Evolutionary conservation across 2,888 invertebrate species (phyloP).

Genomic region (Sinopyrophorus schimmeli): DNA sequence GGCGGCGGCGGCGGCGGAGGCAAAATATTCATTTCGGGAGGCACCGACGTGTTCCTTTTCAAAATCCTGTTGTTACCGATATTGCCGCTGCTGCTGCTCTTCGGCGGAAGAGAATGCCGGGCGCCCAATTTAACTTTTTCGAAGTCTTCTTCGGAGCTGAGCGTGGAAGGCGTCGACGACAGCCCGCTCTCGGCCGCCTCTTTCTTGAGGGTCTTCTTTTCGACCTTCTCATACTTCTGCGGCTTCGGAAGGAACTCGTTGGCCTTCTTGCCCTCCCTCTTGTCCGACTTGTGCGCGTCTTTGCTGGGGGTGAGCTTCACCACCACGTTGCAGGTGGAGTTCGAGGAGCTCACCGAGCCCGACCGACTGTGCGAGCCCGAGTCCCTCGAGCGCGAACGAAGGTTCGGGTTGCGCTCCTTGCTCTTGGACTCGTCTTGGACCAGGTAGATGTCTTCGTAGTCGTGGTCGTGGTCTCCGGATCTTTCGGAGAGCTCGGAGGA

Average conservation of each 20-base stretch:
- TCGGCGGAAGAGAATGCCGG: slow-evolving; percentile 51
- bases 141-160: slow-evolving; percentile 48
- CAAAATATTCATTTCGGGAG: slow-evolving; percentile 57
- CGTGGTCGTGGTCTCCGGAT: slow-evolving; percentile 64
- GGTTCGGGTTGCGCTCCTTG: slow-evolving; percentile 36
- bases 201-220: slow-evolving; percentile 35
- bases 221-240: slow-evolving; percentile 49
- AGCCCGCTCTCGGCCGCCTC: slow-evolving; percentile 48
- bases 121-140: slow-evolving; percentile 50
- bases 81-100: slow-evolving; percentile 27
- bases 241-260: slow-evolving; percentile 52
- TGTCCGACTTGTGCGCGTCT: slow-evolving; percentile 32
- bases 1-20: slow-evolving; percentile 76
- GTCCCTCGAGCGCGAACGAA: slow-evolving; percentile 55
- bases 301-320: slow-evolving; percentile 44
- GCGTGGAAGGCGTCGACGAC: slow-evolving; percentile 52
- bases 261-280: slow-evolving; percentile 40
- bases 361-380: slow-evolving; percentile 78
- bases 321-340: slow-evolving; percentile 53
- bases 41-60: slow-evolving; percentile 64
- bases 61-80: slow-evolving; percentile 47
- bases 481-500: slow-evolving; percentile 61
- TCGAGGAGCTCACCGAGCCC: slow-evolving; percentile 54
- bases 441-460: slow-evolving; percentile 82
- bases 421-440: slow-evolving; percentile 62